Evolutionary conservation across 1,140 invertebrate species (phyloP).

Genomic region (Plodia interpunctella): DNA sequence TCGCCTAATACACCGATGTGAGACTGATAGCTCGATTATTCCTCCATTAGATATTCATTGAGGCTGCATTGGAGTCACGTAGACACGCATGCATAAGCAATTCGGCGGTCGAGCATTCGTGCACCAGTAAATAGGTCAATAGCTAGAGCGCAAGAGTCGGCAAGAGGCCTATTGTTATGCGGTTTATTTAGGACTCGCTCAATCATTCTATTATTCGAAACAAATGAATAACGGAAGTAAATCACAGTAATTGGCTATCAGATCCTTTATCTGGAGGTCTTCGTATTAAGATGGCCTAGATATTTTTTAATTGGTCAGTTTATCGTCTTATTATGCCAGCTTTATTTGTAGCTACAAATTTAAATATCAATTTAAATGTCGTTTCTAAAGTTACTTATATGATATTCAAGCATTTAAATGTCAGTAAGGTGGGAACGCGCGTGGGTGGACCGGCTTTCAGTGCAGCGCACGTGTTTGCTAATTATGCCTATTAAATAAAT

Average conservation of each 20-base stretch:
- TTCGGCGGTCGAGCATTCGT: slow-evolving; percentile 40
- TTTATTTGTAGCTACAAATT: not conserved
- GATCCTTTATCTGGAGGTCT: not conserved
- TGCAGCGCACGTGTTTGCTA: not conserved
- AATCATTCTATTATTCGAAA: not conserved
- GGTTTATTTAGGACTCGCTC: slow-evolving; percentile 1
- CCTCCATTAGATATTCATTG: slow-evolving; percentile 45
- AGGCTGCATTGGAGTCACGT: slow-evolving; percentile 51
- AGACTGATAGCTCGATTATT: slow-evolving; percentile 22
- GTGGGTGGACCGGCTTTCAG: not conserved
- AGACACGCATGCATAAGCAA: slow-evolving; percentile 65
- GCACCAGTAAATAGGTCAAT: slow-evolving; percentile 62
- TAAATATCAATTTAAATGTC: too few species aligned
- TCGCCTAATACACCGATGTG: too few species aligned
- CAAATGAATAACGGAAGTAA: slow-evolving; percentile 2
- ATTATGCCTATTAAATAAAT: not conserved
- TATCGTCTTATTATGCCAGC: not conserved
- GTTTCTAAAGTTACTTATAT: not conserved
- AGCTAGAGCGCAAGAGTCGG: slow-evolving; percentile 28
- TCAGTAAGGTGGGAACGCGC: not conserved
- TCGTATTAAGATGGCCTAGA: not conserved
- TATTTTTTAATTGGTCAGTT: not conserved
- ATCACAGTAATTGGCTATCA: not conserved
- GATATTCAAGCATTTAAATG: not conserved
- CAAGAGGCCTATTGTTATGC: slow-evolving; percentile 3